Evolutionary conservation across 2,888 invertebrate genomes (phyloP), one percentile per base, ranked within the genome.

Genomic region (Amphiduros pacificus): DNA sequence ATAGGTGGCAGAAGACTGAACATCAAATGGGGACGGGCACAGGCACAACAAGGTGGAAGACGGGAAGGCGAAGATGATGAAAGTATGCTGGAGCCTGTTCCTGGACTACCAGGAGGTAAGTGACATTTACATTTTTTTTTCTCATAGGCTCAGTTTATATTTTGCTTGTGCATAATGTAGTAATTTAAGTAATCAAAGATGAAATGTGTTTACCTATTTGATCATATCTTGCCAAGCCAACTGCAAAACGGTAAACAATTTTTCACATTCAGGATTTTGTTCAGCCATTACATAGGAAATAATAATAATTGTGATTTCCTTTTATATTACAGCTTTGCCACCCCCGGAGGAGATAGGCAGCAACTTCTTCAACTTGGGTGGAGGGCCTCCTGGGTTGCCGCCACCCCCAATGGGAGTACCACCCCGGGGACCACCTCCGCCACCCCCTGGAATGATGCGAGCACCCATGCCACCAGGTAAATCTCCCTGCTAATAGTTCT

Each of bases 21-120:
- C n/a, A 95, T 99, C 67, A 95, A 98, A 79, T 99, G 99, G 99
- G 98, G 98, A 0, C 90, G 94, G 74, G 94, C 96, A 0, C 97
- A 97, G 84, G 95, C 90, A 24, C 80, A 82, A 67, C 75, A 72
- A 57, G 62, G 64, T 64, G 63, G 67, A 63, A 71, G 65, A 31
- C 71, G 65, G 58, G 73, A 73, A 60, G 75, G 74, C 49, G 68
- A 64, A 17, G 76, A 74, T 32, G 64, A 61, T 28, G 69, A 70
- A 28, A 59, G 68, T 26, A 67, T 70, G 27, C 67, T 89, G 59
- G 90, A 91, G 74, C 89, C 91, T 0, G 90, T 91, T 0, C 91
- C 91, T 3, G 91, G 92, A 5, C 83, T 92, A 4, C 91, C 91
- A 29, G 89, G 89, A 66, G 81, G 81, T 81, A 62, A 36, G 74